Base-by-base conservation (phyloP, 1,140 invertebrate genomes). In the Drosophila arizonae region DNA sequence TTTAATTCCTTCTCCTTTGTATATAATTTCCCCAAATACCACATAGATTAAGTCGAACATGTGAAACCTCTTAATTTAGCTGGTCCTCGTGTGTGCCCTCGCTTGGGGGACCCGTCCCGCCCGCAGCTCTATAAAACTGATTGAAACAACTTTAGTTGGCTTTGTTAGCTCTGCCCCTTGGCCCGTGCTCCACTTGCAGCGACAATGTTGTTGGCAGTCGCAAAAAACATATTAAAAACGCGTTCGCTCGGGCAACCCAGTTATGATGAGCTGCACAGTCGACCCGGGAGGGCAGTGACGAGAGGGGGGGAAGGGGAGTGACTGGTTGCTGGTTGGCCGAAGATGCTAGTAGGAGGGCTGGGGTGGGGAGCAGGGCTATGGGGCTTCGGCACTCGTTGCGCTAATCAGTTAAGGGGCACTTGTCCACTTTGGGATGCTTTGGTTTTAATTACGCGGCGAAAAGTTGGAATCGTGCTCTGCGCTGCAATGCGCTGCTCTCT, bases 391-490 rank as follows among this genome's bases (percentile, higher is more conserved):
- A 60, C 63, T 76, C 76, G 76, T 77, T 63, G 84, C 84, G 79
- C 76, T 86, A 86, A 86, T 86, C 82, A 87, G 82, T 87, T 87
- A 77, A 77, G 76, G 77, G 84, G 84, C 84, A 80, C 79, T 80
- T 84, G 85, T 87, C 67, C 85, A 89, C 84, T 80, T 81, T 89
- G 85, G 79, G 45, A 77, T 87, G 85, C 84, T 89, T 87, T 87
- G 84, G 79, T 87, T 87, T 87, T 87, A 87, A 87, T 87, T 87
- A 87, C 84, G 85, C 85, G 84, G 76, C 75, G 39, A 80, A 87
- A 87, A 88, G 85, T 88, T 84, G 66, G 63, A 79, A 69, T 21
- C 62, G n/a, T 39, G 55, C 39, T 56, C 9, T 9, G 33, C 33
- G 8, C 33, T 30, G 55, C 39, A 6, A 0, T 9, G 33, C 33